Evolutionary conservation across 1,140 invertebrate species (phyloP), one percentile per base, ranked within the genome.

Genomic region (Bradysia coprophila): DNA sequence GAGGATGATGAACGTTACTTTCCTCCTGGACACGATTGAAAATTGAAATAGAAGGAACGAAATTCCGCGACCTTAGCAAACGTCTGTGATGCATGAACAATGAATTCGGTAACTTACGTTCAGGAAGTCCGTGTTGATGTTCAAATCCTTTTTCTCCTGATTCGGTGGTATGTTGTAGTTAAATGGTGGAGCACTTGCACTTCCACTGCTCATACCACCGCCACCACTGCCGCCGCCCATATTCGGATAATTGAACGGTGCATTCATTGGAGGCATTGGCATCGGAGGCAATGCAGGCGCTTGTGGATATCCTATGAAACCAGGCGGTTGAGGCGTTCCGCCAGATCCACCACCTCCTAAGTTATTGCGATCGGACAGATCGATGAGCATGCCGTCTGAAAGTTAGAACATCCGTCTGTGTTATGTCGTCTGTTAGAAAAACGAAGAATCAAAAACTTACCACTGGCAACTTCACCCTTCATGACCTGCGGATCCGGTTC

Each of bases 401-500:
- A 53, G 64, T 65, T n/a, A n/a, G n/a, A n/a, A 45, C 16, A 48
- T 31, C n/a, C 53, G 46, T 46, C 24, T n/a, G 21, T 20, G 22
- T 41, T 24, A 23, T 16, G 37, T 19, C 31, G 19, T 15, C 32
- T 15, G 5, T 13, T 5, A 34, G n/a, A 15, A 34, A 34, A 34
- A 15, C 13, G 3, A 34, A 13, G 32, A 16, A 34, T 15, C n/a
- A 34, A 13, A 34, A 34, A 5, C 18, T 13, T 11, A 15, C n/a
- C 28, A 31, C 8, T 31, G 28, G n/a, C n/a, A 9, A n/a, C n/a
- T 8, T 85, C 83, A 48, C 88, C 82, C 44, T 76, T 70, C 81
- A 95, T 87, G 10, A 91, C 72, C 64, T 86, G 79, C 48, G 85
- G 81, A 75, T 96, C 91, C 15, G 93, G 89, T 48, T 85, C 81